phyloP scores from a whole-genome alignment of 2,888 invertebrate genomes.

The Apamea crenata region DNA sequence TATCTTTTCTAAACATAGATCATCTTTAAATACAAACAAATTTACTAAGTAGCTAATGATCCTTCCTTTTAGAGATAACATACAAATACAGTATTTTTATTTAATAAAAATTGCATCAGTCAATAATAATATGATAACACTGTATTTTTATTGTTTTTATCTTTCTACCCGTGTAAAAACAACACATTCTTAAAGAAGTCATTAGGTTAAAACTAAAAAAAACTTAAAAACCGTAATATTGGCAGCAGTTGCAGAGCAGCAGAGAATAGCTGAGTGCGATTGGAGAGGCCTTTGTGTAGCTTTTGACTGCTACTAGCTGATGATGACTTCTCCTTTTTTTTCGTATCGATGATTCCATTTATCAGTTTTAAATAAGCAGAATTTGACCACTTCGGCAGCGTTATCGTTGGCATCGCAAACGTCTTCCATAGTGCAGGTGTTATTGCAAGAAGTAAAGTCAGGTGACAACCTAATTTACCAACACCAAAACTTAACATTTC shows the following conservation, averaged over 20 bases:
- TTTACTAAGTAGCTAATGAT: constrained; percentile 4
- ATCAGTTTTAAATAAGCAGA: not conserved
- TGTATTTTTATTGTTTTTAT: constrained; percentile 3
- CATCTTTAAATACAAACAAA: constrained; percentile 15
- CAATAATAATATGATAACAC: not conserved
- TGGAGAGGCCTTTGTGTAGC: not conserved
- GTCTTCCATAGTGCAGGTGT: not conserved
- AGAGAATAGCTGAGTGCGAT: not conserved
- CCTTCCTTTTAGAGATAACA: constrained; percentile 12
- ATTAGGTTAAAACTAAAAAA: not conserved
- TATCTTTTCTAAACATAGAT: constrained; percentile 4
- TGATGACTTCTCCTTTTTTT: not conserved
- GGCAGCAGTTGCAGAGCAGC: not conserved
- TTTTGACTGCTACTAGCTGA: not conserved
- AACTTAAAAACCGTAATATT: too few species aligned
- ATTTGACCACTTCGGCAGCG: not conserved
- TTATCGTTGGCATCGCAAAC: not conserved
- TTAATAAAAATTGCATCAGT: constrained; percentile 6
- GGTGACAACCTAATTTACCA: not conserved
- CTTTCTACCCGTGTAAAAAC: constrained; percentile 7
- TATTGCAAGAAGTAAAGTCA: not conserved
- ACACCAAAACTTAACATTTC: not conserved
- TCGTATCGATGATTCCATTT: not conserved
- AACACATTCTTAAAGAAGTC: not conserved
- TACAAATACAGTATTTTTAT: not conserved